A percentile compares a stretch with the other conserved stretches of the same genome.
Conservation (phyloP, 2,113 vertebrate species). For the Orientallactaga bullata region DNA sequence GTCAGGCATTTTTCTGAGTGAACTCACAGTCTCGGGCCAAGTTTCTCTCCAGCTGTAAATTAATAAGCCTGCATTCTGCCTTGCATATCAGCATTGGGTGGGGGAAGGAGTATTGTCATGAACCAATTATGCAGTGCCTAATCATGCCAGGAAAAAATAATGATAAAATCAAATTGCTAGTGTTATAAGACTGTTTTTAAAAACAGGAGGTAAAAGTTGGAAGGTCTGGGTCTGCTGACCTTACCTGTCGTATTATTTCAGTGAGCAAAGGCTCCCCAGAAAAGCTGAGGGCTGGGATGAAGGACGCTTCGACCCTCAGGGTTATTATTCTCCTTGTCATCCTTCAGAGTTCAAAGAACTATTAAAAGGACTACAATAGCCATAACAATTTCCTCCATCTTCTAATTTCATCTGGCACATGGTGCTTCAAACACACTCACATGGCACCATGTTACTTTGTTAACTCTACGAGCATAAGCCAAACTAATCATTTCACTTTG, state of each 20-base stretch:
- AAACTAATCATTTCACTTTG: constrained; percentile 36
- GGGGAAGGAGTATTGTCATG: not conserved
- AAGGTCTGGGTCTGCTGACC: not conserved
- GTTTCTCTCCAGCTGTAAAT: constrained; percentile 57
- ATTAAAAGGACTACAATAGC: not conserved
- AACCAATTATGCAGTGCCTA: constrained; percentile 65
- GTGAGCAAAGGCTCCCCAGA: not conserved
- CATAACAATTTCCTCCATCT: constrained; percentile 8
- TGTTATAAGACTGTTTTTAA: not conserved
- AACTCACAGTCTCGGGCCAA: constrained; percentile 62
- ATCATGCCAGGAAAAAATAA: constrained; percentile 31
- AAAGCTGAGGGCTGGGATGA: constrained; percentile 4
- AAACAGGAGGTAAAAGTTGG: not conserved
- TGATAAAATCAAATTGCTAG: constrained; percentile 54
- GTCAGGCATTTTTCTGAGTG: constrained; percentile 53
- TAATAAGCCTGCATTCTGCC: constrained; percentile 66
- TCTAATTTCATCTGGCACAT: not conserved
- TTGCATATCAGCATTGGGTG: not conserved
- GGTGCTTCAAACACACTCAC: constrained; percentile 2
- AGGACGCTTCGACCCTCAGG: not conserved
- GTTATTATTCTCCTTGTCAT: not conserved
- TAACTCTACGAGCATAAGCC: constrained; percentile 23
- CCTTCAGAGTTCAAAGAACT: constrained; percentile 51
- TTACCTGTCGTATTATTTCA: constrained; percentile 40
- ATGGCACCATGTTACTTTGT: not conserved